These are phyloP conservation scores for Drosophila subpulchrella DNA, from an alignment of 1,140 invertebrate species.

Conservation along the genomic window DNA sequence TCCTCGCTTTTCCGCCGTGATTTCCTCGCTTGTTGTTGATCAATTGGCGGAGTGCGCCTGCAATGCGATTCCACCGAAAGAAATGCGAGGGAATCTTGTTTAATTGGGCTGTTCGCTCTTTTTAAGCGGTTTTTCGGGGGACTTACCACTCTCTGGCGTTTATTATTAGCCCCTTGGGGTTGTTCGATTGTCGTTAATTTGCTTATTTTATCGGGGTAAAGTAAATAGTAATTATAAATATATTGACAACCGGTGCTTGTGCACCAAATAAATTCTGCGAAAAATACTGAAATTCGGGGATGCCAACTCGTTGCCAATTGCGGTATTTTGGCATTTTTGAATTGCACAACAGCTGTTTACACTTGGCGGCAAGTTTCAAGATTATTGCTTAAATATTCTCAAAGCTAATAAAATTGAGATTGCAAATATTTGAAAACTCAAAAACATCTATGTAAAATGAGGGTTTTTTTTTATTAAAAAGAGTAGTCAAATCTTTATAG, in stretches of 20 bases:
- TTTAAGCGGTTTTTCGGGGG: not conserved
- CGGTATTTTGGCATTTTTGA: conserved; percentile 22
- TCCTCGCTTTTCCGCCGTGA: conserved; percentile 2
- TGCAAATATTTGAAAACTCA: no score
- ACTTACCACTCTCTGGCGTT: conserved; percentile 46
- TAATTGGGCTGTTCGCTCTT: conserved; percentile 12
- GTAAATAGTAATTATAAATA: conserved; percentile 47
- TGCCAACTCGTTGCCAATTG: conserved; percentile 8
- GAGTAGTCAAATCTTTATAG: no score
- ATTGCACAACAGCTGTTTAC: conserved; percentile 43
- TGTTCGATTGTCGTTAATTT: conserved; percentile 13
- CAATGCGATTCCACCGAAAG: conserved; percentile 8
- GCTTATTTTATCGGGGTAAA: conserved; percentile 41
- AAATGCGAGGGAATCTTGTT: conserved; percentile 20
- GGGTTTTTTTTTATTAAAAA: no score
- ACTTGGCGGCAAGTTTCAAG: not conserved
- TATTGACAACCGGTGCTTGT: conserved; percentile 50
- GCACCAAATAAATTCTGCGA: conserved; percentile 31
- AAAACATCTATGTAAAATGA: no score
- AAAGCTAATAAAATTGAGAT: no score
- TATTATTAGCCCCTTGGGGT: conserved; percentile 27
- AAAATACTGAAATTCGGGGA: conserved; percentile 1
- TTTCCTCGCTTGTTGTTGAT: conserved; percentile 18
- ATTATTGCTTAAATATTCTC: no score
- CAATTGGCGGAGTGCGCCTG: conserved; percentile 26